phyloP scores from a whole-genome alignment of 1,140 invertebrate genomes.

The Camponotus floridanus region DNA sequence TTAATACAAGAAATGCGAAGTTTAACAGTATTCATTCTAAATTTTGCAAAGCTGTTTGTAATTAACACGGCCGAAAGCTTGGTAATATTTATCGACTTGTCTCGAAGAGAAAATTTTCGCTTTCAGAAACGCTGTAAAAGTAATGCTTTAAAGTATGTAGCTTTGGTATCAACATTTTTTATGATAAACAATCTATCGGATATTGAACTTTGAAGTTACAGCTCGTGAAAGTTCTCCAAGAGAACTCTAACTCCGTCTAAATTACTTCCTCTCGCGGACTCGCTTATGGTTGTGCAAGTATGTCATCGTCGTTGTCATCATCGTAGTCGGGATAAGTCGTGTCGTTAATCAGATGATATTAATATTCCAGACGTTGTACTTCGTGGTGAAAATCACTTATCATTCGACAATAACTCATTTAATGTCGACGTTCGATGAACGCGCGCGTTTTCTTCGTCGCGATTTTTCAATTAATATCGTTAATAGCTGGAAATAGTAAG shows the following conservation, averaged over 20 bases:
- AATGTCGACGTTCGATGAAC: background rate
- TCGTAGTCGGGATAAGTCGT: conserved; percentile 37
- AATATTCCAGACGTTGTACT: conserved; percentile 44
- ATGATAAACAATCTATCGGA: conserved; percentile 49
- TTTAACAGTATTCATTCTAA: conserved; percentile 3
- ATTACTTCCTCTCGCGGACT: conserved; percentile 45
- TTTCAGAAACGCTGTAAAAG: conserved; percentile 40
- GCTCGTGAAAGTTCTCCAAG: conserved; percentile 29
- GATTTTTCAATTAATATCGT: conserved; percentile 51
- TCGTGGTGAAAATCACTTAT: conserved; percentile 55
- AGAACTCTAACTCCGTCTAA: conserved; percentile 40
- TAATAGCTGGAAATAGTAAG: background rate
- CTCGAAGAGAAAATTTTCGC: conserved; percentile 20
- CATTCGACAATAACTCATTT: conserved; percentile 34
- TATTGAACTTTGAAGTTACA: conserved; percentile 48
- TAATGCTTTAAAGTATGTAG: conserved; percentile 39
- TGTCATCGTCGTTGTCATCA: conserved; percentile 21
- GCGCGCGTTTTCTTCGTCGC: conserved; percentile 18
- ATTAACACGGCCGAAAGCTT: conserved; percentile 44
- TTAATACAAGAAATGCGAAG: conserved; percentile 15
- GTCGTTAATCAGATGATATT: conserved; percentile 48
- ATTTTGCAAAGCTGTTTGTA: conserved; percentile 41
- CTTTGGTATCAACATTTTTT: conserved; percentile 34
- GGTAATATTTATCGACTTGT: conserved; percentile 14
- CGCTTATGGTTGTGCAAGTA: conserved; percentile 38